Evolutionary conservation across 2,888 invertebrate genomes (phyloP), one percentile per base, ranked within the genome.

Genomic region (Drosophila differens): DNA sequence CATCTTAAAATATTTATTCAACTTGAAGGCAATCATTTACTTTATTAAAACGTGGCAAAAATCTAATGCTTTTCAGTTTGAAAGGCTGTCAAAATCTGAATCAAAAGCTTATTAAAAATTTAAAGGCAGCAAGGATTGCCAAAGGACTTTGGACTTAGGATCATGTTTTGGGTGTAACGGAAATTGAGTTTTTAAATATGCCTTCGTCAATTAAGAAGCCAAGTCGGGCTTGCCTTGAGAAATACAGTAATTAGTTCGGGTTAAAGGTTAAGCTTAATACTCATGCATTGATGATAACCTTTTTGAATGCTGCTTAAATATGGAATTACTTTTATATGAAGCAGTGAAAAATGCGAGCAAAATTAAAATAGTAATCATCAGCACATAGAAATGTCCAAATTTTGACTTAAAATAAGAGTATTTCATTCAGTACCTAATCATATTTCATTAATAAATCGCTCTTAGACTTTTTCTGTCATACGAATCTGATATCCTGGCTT

Each of bases 1-100:
- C 12, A 63, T 37, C 58, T 41, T 71, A 44, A 58, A 69, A 74
- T 74, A 74, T 74, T 74, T 60, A 74, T 51, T 30, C 47, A 66
- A 49, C n/a, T 47, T 44, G 19, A 59, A 57, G 30, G 14, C 54
- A 63, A 63, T 64, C 25, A 55, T 61, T 57, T 32, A 22, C 32
- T 41, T 65, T 53, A 74, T 74, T 54, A 16, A 60, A 63, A 63
- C 33, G 47, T 54, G 57, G 59, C 7, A 60, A 55, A 55, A 54
- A 52, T 49, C 35, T 16, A 59, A 54, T 47, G 5, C 32, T 12
- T 19, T 19, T 9, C 25, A 5, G n/a, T 4, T 41, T 9, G n/a
- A 33, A 41, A 30, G 22, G 1, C n/a, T 19, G 19, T 2, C 22
- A n/a, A 32, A 14, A 19, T 30, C 14, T 0, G 5, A 22, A 19